Evolutionary conservation across 2,888 invertebrate species (phyloP).

Genomic region (Acronicta alni): DNA sequence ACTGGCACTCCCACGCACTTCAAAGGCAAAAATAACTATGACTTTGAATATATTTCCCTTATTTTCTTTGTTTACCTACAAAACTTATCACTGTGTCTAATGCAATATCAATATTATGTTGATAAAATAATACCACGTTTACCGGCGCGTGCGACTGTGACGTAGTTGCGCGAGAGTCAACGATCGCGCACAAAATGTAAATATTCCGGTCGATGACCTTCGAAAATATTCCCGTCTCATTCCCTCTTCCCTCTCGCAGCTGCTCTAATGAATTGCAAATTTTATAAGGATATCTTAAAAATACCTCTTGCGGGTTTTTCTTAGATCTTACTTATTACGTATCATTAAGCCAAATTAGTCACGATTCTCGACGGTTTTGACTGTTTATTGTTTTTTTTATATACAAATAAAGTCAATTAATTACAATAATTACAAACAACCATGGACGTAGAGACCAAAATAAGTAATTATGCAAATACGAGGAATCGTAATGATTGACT

Average conservation of each 20-base stretch:
- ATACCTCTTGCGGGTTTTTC: too few relatives aligned
- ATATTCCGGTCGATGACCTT: slow-evolving; percentile 28
- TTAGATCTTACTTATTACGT: too few relatives aligned
- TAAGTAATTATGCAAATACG: too few relatives aligned
- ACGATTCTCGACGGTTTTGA: too few relatives aligned
- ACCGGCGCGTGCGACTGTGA: slow-evolving; percentile 12
- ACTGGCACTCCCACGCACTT: slow-evolving; percentile 20
- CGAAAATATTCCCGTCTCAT: slow-evolving; percentile 20
- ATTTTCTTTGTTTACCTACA: slow-evolving; percentile 12
- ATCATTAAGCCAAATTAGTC: too few relatives aligned
- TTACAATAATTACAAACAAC: too few relatives aligned
- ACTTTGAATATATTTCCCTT: background rate
- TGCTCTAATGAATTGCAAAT: background rate
- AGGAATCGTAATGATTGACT: too few relatives aligned
- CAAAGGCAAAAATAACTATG: slow-evolving; percentile 5
- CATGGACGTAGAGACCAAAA: too few relatives aligned
- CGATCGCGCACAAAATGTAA: slow-evolving; percentile 22
- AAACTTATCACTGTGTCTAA: slow-evolving; percentile 29
- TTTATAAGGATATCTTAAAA: background rate
- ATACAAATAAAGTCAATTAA: too few relatives aligned
- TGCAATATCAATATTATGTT: background rate
- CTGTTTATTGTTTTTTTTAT: too few relatives aligned
- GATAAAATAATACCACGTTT: slow-evolving; percentile 3
- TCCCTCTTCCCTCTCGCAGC: slow-evolving; percentile 6
- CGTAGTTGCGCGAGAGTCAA: slow-evolving; percentile 15